Base-by-base conservation (phyloP, 2,113 vertebrate genomes). In the Caracal caracal region DNA sequence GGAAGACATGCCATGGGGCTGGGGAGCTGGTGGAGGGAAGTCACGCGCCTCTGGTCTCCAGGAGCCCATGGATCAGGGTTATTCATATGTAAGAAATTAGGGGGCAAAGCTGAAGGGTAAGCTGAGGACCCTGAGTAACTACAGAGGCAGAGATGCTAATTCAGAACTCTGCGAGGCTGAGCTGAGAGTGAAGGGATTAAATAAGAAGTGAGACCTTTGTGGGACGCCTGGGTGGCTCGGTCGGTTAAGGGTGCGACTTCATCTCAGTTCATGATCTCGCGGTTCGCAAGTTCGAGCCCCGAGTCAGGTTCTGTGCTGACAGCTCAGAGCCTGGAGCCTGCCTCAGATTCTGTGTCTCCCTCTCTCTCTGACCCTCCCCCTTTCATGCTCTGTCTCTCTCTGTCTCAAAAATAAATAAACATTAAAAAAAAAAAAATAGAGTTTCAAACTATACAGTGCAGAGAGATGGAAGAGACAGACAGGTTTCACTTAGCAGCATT, bases 371-470 rank as follows among this genome's bases (percentile, higher is more conserved):
- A 19, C 2, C 2, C 56, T 59, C 56, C 56, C 56, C n/a, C n/a
- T n/a, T n/a, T n/a, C n/a, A n/a, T n/a, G n/a, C n/a, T n/a, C n/a
- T n/a, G n/a, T n/a, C n/a, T n/a, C n/a, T n/a, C n/a, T n/a, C n/a
- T n/a, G n/a, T n/a, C n/a, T n/a, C n/a, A n/a, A n/a, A n/a, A n/a
- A n/a, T n/a, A n/a, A n/a, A n/a, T n/a, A n/a, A n/a, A n/a, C n/a
- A n/a, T n/a, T n/a, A n/a, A n/a, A n/a, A n/a, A n/a, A n/a, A n/a
- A n/a, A n/a, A n/a, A n/a, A n/a, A 13, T 3, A 7, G 17, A 80
- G 37, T n/a, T 33, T 33, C 43, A 2, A 2, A 1, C 13, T 24
- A 1, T 3, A 7, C 22, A 19, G 37, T 7, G 0, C 7, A 26
- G 47, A 70, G 66, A 49, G 63, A 35, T 43, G 8, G 33, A 13